Base-by-base conservation (phyloP, 1,140 invertebrate species). In the Drosophila guanche region DNA sequence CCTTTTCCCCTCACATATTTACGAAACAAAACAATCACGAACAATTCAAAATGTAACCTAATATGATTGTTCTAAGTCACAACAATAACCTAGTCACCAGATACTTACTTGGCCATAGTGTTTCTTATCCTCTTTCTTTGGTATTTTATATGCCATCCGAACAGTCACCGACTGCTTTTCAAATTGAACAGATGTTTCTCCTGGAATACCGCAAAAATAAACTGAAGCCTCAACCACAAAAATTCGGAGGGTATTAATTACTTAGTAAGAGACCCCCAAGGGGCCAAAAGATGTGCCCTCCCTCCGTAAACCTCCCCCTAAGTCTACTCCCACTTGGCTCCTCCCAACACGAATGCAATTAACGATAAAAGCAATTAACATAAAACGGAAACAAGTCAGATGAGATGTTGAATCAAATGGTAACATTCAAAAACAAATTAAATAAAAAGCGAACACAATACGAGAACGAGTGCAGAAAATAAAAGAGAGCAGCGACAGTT, bases 281-380 rank as follows among this genome's bases (percentile, higher is more conserved):
- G 48, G 27, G 40, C 58, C 67, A 47, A 58, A 29, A 33, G 29
- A 10, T 33, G 25, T 47, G 4, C 37, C 33, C 52, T 45, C 8
- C 37, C 10, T 27, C 7, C 40, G 33, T 33, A 10, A 14, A 6
- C 8, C 3, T 46, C 25, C 1, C n/a, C 6, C 22, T 23, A 4
- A 6, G 5, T n/a, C 8, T 3, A 8, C 29, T 7, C 6, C 2
- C 27, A 29, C 27, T 41, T 22, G 43, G 45, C 25, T 37, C 51
- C 41, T 47, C 29, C 60, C 1, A 29, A 29, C 0, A 25, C 47
- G 43, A 55, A 22, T 16, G 29, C 23, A n/a, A 70, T 16, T n/a
- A n/a, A n/a, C n/a, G 55, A 57, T 67, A 78, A 74, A 74, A 79
- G 61, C 62, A 78, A 83, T 84, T 84, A 75, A 43, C 55, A 73